phyloP scores from a whole-genome alignment of 2,888 invertebrate genomes.

The Sepioteuthis lessoniana region DNA sequence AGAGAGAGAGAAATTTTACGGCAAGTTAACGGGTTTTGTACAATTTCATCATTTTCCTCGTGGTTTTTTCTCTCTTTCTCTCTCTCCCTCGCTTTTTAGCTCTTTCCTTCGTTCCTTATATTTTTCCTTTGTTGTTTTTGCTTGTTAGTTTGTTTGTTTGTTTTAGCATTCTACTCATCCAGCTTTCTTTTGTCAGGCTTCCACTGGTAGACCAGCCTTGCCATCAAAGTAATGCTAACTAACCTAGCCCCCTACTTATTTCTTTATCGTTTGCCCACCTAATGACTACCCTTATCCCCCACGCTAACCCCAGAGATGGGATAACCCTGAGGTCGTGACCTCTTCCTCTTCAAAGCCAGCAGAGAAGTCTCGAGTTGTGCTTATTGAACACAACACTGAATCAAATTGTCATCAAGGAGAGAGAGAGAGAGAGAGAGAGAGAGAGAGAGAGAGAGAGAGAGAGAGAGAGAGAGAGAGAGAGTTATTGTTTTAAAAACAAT shows the following conservation, averaged over 20 bases:
- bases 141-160: no score
- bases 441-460: no score
- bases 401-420: not conserved
- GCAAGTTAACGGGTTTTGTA: not conserved
- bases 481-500: no score
- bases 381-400: not conserved
- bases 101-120: not conserved
- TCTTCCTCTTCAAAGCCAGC: not conserved
- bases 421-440: no score
- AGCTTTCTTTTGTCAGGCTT: not conserved
- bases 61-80: not conserved
- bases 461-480: no score
- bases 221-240: not conserved
- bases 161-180: no score
- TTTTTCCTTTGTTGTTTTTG: no score
- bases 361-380: not conserved
- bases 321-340: slow-evolving; percentile 33
- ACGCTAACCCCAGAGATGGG: not conserved
- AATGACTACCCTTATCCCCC: not conserved
- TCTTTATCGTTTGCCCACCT: not conserved
- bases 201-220: slow-evolving; percentile 2
- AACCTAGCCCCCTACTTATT: not conserved
- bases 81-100: not conserved
- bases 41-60: not conserved
- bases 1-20: not conserved